Evolutionary conservation across 2,113 vertebrate species (phyloP).

Genomic region (Lophius piscatorius): DNA sequence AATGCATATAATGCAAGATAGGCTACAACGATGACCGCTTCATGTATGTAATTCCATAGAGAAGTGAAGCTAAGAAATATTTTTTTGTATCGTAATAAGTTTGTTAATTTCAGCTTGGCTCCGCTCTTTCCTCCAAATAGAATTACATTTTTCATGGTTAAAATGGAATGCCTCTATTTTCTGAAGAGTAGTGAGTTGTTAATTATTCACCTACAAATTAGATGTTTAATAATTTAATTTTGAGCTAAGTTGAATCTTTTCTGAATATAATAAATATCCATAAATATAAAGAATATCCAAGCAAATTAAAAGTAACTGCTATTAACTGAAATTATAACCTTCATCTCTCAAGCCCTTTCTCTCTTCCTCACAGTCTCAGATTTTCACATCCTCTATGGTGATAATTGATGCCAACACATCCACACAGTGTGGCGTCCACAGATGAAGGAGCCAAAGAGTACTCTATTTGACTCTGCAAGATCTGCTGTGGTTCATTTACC

Average conservation of each 20-base stretch:
- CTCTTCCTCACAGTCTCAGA: slow-evolving; percentile 9
- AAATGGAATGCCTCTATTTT: slow-evolving; percentile 2
- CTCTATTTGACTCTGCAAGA: no score
- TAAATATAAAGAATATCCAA: no score
- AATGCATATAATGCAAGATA: no score
- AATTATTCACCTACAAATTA: no score
- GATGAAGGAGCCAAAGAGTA: slow-evolving; percentile 30
- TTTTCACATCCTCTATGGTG: slow-evolving; percentile 23
- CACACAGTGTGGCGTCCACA: slow-evolving; percentile 37
- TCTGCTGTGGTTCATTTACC: no score
- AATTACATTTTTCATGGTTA: slow-evolving; percentile 5
- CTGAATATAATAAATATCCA: no score
- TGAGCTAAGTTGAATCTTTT: no score
- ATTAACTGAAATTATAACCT: slow-evolving; percentile 15
- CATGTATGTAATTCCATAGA: no score
- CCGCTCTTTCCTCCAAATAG: slow-evolving; percentile 3
- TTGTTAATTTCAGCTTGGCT: not conserved
- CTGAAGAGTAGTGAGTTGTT: not conserved
- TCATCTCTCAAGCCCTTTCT: slow-evolving; percentile 12
- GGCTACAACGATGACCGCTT: no score
- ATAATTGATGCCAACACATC: slow-evolving; percentile 30
- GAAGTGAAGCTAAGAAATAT: no score
- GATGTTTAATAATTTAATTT: slow-evolving; percentile 9
- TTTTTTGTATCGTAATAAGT: no score
- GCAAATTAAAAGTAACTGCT: no score